These are phyloP conservation scores for Thinocorus orbignyianus DNA, from an alignment of 2,113 vertebrate species.

Conservation along the genomic window DNA sequence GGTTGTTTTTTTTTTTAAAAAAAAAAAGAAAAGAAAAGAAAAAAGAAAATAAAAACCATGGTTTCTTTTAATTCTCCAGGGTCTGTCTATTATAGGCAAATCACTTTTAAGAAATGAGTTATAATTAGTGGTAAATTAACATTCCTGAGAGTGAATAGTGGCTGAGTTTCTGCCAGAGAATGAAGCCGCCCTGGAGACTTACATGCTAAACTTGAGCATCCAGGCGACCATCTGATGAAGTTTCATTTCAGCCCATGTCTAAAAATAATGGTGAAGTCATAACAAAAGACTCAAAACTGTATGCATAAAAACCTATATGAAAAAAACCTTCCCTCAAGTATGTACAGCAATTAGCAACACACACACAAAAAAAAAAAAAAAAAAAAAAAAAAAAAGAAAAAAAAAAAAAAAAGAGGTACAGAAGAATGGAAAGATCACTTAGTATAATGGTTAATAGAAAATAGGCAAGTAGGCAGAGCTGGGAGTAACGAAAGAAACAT, in stretches of 20 bases:
- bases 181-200: not conserved
- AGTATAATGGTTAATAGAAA: not conserved
- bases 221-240: not conserved
- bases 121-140: slow-evolving; percentile 19
- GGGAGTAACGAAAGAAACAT: not conserved
- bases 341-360: not conserved
- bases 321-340: not conserved
- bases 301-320: not conserved
- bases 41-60: not conserved
- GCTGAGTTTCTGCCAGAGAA: not conserved
- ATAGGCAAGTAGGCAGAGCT: not conserved
- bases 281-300: not conserved
- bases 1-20: too few species aligned
- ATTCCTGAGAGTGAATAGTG: not conserved
- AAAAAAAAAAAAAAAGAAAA: slow-evolving; percentile 1
- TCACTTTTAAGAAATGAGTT: slow-evolving; percentile 4
- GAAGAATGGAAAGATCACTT: not conserved
- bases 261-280: not conserved
- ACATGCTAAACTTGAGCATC: not conserved
- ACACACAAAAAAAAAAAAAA: not conserved
- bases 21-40: too few species aligned
- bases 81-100: not conserved
- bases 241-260: not conserved
- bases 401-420: not conserved
- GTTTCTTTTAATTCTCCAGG: not conserved